A percentile compares a stretch with the other conserved stretches of the same genome.
Conservation (phyloP, 2,113 vertebrate species). For the Cyrtonyx montezumae region DNA sequence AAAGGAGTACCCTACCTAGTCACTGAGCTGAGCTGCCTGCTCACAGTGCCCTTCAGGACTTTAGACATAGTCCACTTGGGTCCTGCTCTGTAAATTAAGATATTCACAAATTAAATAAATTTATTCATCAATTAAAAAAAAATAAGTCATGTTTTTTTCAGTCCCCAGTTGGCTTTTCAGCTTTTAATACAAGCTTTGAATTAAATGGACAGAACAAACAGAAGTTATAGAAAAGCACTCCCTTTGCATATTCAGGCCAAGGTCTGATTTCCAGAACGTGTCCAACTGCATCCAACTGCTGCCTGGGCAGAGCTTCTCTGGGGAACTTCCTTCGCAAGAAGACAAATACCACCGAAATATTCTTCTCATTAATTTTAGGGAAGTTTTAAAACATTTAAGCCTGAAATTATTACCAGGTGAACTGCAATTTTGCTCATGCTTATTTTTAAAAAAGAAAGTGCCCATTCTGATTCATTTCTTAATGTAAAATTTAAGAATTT, state of each 20-base stretch:
- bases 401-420: neutral
- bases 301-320: neutral
- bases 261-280: neutral
- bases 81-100: neutral
- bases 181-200: neutral
- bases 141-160: neutral
- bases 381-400: neutral
- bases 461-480: neutral
- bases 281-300: accelerated
- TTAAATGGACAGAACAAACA: neutral
- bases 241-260: neutral
- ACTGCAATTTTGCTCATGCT: neutral
- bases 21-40: neutral
- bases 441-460: neutral
- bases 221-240: neutral
- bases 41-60: neutral
- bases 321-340: neutral
- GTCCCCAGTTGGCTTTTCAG: neutral
- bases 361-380: neutral
- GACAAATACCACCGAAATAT: neutral
- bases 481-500: neutral
- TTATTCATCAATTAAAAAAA: neutral
- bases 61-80: neutral
- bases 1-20: accelerated
- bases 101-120: neutral